Evolutionary conservation across 1,140 invertebrate genomes (phyloP).

Genomic region (Idris sp.): DNA sequence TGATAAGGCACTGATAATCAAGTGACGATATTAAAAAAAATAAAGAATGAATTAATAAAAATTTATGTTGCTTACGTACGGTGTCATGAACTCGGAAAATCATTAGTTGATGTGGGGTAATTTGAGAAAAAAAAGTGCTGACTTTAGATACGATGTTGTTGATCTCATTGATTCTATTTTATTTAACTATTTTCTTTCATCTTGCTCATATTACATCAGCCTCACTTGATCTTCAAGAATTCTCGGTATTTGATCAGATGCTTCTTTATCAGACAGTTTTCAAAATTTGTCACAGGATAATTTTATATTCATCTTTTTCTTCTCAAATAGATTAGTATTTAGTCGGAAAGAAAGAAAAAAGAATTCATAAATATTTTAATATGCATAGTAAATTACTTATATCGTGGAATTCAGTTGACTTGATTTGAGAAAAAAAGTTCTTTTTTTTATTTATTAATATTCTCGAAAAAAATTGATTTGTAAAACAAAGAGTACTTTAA

Average conservation of each 20-base stretch:
- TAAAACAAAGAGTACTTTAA: too few relatives aligned
- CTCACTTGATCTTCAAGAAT: conserved; percentile 21
- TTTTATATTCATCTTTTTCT: too few relatives aligned
- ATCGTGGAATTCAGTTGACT: too few relatives aligned
- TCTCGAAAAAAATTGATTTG: too few relatives aligned
- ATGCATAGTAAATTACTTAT: too few relatives aligned
- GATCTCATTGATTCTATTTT: conserved; percentile 43
- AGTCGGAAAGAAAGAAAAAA: too few relatives aligned
- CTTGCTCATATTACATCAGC: conserved; percentile 26
- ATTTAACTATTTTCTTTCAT: conserved; percentile 18
- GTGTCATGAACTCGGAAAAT: conserved; percentile 51
- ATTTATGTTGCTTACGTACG: conserved; percentile 25
- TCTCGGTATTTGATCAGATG: conserved; percentile 1
- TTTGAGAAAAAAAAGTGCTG: conserved; percentile 22
- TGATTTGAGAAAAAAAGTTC: too few relatives aligned
- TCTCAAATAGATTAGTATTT: too few relatives aligned
- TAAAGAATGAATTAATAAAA: conserved; percentile 25
- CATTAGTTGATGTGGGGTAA: conserved; percentile 57
- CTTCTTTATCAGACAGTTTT: neutral
- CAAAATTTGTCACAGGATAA: neutral
- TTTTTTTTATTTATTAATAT: too few relatives aligned
- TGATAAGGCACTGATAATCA: conserved; percentile 30
- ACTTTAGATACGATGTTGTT: conserved; percentile 32
- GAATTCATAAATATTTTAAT: too few relatives aligned
- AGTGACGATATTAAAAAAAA: conserved; percentile 23